Percentiles rank a stretch among this genome's conserved stretches.
These are phyloP conservation scores for Plecotus auritus DNA, from an alignment of 2,113 vertebrate genomes.

Conservation along the genomic window DNA sequence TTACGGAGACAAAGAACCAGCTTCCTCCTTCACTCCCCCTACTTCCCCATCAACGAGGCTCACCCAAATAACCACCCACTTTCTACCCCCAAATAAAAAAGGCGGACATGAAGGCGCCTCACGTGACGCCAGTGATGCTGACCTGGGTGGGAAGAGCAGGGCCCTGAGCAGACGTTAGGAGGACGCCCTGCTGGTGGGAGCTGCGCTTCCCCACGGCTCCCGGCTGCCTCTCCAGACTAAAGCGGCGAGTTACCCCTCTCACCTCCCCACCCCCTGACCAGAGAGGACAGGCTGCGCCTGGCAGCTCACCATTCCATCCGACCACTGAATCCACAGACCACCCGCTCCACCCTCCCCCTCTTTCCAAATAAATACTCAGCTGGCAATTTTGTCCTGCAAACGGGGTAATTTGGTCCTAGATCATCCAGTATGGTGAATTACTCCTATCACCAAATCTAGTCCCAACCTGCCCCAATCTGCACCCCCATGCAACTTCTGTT, in stretches of 20 bases:
- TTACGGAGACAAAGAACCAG: background rate
- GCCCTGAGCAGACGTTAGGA: rapidly evolving
- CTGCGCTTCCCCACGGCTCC: background rate
- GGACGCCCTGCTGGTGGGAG: background rate
- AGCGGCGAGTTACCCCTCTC: background rate
- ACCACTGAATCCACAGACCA: background rate
- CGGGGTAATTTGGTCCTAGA: conserved; percentile 4
- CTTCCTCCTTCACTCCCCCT: background rate
- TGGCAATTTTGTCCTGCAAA: background rate
- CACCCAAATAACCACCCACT: background rate
- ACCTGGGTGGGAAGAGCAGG: background rate
- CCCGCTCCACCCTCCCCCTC: background rate
- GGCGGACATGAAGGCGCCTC: background rate
- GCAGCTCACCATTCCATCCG: background rate
- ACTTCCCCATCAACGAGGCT: background rate
- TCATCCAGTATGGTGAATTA: background rate
- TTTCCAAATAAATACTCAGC: background rate
- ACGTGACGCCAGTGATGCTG: background rate
- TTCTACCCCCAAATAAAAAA: background rate
- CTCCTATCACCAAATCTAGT: background rate
- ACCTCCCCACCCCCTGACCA: background rate
- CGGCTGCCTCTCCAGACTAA: background rate
- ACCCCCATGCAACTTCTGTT: background rate
- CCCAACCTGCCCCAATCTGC: background rate
- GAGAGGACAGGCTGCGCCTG: rapidly evolving